Evolutionary conservation across 2,797 vertebrate species (phyloP).

Genomic region (Sebastes iracundus): DNA sequence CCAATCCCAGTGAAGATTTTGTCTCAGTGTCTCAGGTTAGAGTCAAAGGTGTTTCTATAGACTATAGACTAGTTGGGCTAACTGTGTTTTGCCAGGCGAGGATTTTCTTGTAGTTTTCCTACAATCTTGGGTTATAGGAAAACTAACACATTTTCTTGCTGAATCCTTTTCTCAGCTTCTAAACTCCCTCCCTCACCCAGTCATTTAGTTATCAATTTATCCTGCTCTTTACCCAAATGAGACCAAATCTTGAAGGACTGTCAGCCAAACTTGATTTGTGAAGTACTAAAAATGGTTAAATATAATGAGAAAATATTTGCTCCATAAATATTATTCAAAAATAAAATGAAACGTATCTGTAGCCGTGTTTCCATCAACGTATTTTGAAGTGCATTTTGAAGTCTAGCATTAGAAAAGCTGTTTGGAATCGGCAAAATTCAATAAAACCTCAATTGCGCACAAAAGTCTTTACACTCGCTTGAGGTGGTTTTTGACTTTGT

Average conservation of each 20-base stretch:
- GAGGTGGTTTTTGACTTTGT: neutral
- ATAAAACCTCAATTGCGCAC: no score
- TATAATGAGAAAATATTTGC: neutral
- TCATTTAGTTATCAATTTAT: neutral
- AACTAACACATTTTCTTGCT: neutral
- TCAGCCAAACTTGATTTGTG: neutral
- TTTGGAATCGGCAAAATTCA: neutral
- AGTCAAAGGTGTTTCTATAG: neutral
- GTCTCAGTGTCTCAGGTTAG: neutral
- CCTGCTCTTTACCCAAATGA: neutral
- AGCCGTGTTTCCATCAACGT: neutral
- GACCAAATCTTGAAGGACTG: neutral
- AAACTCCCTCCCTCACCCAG: neutral
- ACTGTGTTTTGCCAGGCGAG: no score
- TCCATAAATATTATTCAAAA: neutral
- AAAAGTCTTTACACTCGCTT: no score
- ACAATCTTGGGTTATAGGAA: neutral
- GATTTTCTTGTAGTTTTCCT: no score
- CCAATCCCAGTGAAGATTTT: no score
- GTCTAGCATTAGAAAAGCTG: neutral
- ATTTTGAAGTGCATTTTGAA: neutral
- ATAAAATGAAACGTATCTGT: neutral
- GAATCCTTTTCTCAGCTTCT: neutral
- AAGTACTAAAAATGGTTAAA: neutral
- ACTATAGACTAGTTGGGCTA: no score